Conservation (phyloP, 2,113 vertebrate species). For the Ceyx melanurus region DNA sequence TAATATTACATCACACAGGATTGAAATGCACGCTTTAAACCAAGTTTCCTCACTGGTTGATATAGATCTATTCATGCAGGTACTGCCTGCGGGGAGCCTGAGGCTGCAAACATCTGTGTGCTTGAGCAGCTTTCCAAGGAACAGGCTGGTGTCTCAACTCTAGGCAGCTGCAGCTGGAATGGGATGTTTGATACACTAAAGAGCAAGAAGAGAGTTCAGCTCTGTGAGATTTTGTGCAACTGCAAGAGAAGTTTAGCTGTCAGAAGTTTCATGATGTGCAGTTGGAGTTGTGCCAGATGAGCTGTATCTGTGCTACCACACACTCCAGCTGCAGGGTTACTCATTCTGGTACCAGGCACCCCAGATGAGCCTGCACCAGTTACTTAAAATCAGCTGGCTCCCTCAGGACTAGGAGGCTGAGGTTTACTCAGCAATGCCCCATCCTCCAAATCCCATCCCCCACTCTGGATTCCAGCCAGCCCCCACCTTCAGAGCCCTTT, state of each 20-base stretch:
- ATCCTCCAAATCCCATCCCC: neutral
- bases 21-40: neutral
- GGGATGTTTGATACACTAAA: rapidly evolving
- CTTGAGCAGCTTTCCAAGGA: neutral
- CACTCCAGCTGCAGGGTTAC: neutral
- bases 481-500: neutral
- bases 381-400: rapidly evolving
- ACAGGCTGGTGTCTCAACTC: neutral
- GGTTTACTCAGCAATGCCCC: neutral
- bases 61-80: neutral
- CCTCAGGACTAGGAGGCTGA: neutral
- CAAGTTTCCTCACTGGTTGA: neutral
- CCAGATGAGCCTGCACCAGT: neutral
- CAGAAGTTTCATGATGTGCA: rapidly evolving
- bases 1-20: neutral
- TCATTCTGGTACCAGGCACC: neutral
- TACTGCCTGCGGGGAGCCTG: neutral
- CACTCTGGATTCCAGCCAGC: neutral
- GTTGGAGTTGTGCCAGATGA: neutral
- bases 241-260: neutral
- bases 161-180: neutral
- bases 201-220: neutral
- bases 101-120: neutral
- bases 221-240: neutral
- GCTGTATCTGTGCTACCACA: rapidly evolving